These are phyloP conservation scores for Trichonephila clavipes DNA, from an alignment of 1,140 invertebrate genomes.

Conservation along the genomic window DNA sequence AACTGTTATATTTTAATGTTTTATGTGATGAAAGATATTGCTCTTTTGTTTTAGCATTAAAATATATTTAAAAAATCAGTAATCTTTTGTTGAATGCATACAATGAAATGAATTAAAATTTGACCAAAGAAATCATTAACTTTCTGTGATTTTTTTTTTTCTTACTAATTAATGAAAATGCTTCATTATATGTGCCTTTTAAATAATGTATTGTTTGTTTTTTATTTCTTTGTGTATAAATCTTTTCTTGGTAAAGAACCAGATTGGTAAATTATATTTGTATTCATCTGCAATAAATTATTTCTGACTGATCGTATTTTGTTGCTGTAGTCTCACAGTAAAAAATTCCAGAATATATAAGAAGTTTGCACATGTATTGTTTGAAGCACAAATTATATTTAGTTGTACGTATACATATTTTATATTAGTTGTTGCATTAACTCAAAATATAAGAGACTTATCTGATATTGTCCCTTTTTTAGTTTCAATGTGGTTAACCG, in stretches of 20 bases:
- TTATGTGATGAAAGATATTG: not conserved
- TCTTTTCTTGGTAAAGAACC: constrained; percentile 25
- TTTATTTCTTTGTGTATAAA: constrained; percentile 50
- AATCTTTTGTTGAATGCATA: not conserved
- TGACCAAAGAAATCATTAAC: constrained; percentile 67
- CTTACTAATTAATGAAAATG: not conserved
- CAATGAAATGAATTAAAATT: constrained; percentile 37
- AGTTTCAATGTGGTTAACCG: too few relatives aligned
- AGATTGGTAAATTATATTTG: constrained; percentile 59
- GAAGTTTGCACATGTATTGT: too few relatives aligned
- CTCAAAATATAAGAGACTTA: too few relatives aligned
- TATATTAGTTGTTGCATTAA: too few relatives aligned
- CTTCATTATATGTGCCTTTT: constrained; percentile 51
- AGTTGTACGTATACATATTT: too few relatives aligned
- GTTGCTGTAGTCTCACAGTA: too few relatives aligned
- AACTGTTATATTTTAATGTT: not conserved
- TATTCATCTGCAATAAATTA: constrained; percentile 69
- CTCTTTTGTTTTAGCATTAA: not conserved
- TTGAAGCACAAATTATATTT: too few relatives aligned
- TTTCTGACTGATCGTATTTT: constrained; percentile 38
- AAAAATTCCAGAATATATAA: too few relatives aligned
- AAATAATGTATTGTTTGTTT: not conserved
- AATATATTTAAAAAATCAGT: not conserved
- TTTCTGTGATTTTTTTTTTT: constrained; percentile 62
- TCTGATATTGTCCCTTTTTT: too few relatives aligned